phyloP scores from a whole-genome alignment of 2,797 vertebrate species.

The Florisuga fusca region DNA sequence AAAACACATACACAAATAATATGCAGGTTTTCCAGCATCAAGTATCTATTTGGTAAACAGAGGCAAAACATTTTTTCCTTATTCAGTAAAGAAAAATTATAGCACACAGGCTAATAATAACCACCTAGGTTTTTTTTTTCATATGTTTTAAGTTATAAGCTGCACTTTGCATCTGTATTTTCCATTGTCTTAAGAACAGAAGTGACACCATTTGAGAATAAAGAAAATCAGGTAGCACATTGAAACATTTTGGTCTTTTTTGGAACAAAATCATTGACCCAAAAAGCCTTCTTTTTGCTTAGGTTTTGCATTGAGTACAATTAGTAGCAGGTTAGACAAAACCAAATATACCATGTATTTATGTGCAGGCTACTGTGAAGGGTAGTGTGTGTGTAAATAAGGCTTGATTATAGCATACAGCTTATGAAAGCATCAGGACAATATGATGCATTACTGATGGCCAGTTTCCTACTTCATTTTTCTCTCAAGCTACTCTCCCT shows the following conservation, averaged over 20 bases:
- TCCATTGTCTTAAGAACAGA: conserved; percentile 59
- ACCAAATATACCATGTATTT: conserved; percentile 6
- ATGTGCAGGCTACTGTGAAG: not conserved
- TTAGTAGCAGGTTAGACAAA: conserved; percentile 37
- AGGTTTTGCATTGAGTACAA: conserved; percentile 11
- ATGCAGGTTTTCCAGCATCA: conserved; percentile 27
- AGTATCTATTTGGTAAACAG: conserved; percentile 55
- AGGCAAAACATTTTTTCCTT: not conserved
- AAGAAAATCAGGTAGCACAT: conserved; percentile 16
- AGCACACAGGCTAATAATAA: conserved; percentile 51
- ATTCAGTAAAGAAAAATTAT: conserved; percentile 59
- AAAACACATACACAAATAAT: conserved; percentile 28
- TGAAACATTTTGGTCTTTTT: conserved; percentile 14
- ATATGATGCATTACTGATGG: not conserved
- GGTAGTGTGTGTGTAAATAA: conserved; percentile 35
- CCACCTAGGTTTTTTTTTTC: conserved; percentile 58
- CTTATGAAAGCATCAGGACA: conserved; percentile 25
- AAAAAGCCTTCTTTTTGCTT: conserved; percentile 15
- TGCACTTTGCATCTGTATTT: conserved; percentile 69
- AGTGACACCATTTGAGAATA: conserved; percentile 52
- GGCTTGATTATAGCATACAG: conserved; percentile 21
- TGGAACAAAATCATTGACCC: conserved; percentile 28
- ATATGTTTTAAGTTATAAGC: conserved; percentile 65
- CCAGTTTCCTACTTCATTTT: conserved; percentile 29
- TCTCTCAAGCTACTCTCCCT: conserved; percentile 4